Evolutionary conservation across 2,797 vertebrate species (phyloP).

Genomic region (Falco columbarius): DNA sequence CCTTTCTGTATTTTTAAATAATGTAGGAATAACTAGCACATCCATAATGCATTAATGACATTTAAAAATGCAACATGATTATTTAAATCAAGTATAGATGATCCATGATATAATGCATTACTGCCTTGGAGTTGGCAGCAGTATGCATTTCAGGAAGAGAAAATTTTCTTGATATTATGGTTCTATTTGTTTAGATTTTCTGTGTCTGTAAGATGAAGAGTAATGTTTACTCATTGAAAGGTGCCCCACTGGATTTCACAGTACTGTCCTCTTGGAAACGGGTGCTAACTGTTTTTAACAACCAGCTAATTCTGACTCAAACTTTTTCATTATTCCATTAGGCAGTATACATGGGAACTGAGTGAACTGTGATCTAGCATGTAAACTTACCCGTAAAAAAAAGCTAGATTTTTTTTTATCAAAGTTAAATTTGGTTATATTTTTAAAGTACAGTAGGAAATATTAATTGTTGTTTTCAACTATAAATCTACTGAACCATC

Average conservation of each 20-base stretch:
- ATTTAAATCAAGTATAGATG: neutral
- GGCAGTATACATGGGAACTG: neutral
- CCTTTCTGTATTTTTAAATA: neutral
- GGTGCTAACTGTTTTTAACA: constrained; percentile 73
- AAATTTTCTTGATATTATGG: neutral
- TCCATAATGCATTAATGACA: neutral
- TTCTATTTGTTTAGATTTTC: neutral
- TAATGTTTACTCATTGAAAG: constrained; percentile 49
- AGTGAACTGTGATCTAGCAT: neutral
- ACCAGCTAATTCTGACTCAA: constrained; percentile 70
- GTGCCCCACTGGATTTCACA: constrained; percentile 71
- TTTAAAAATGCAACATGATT: neutral
- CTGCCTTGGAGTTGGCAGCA: neutral
- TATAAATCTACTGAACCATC: neutral
- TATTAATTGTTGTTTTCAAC: neutral
- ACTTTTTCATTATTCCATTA: neutral
- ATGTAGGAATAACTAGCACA: neutral
- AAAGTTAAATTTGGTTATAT: neutral
- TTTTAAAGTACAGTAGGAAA: neutral
- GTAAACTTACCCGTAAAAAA: neutral
- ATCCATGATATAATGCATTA: neutral
- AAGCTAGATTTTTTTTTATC: neutral
- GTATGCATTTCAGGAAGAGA: neutral
- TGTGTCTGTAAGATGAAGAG: neutral
- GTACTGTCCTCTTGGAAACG: constrained; percentile 77